phyloP scores from a whole-genome alignment of 2,797 vertebrate species.

The Rhinogobio ventralis region DNA sequence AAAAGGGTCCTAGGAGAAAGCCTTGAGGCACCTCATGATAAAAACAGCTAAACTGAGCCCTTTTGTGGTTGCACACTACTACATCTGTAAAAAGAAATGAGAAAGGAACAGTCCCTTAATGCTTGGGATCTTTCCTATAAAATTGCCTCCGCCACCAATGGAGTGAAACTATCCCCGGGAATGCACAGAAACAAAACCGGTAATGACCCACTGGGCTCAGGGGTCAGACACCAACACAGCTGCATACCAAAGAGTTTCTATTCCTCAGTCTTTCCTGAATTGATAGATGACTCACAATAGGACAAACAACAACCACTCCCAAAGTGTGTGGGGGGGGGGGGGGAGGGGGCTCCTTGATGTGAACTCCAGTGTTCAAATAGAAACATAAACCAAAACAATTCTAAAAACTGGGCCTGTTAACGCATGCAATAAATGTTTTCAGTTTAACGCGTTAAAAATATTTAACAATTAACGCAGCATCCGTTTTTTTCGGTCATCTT shows the following conservation, averaged over 20 bases:
- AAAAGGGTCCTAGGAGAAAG: constrained; percentile 15
- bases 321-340: background rate
- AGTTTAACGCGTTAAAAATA: no score
- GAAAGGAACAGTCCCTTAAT: constrained; percentile 10
- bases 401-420: background rate
- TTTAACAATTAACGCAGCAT: no score
- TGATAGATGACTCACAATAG: constrained; percentile 37
- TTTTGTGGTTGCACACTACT: constrained; percentile 36
- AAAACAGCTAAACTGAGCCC: constrained; percentile 16
- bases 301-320: constrained; percentile 3
- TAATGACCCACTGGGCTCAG: constrained; percentile 18
- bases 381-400: background rate
- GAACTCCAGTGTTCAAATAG: no score
- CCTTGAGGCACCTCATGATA: constrained; percentile 27
- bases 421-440: no score
- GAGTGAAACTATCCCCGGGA: constrained; percentile 33
- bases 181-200: constrained; percentile 12
- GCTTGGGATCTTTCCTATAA: constrained; percentile 27
- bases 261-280: constrained; percentile 15
- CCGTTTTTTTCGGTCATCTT: no score
- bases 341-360: no score
- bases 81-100: constrained; percentile 19
- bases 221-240: constrained; percentile 30
- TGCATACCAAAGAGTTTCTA: constrained; percentile 18
- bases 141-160: constrained; percentile 2